Percentiles rank a stretch among this genome's conserved stretches.
Conservation (phyloP, 2,113 vertebrate genomes). For the Mastomys natalensis region DNA sequence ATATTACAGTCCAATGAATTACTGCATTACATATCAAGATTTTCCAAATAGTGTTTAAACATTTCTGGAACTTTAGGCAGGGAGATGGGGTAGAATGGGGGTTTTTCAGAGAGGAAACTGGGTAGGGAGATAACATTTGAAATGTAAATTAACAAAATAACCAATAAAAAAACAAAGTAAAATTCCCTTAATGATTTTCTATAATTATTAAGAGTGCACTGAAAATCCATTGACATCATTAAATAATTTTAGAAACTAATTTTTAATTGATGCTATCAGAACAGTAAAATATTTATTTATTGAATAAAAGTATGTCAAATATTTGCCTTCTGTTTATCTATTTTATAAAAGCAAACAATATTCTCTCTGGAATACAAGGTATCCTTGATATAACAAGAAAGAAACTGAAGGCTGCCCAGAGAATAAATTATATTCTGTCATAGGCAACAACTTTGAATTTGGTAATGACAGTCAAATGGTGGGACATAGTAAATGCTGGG, state of each 20-base stretch:
- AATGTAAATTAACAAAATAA: too few relatives aligned
- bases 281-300: slow-evolving; percentile 22
- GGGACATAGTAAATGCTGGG: slow-evolving; percentile 60
- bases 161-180: not conserved
- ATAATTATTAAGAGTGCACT: not conserved
- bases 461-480: slow-evolving; percentile 64
- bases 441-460: slow-evolving; percentile 71
- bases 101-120: too few relatives aligned
- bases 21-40: not conserved
- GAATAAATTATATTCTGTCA: slow-evolving; percentile 64
- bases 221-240: not conserved
- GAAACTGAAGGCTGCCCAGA: slow-evolving; percentile 28
- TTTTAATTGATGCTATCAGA: not conserved
- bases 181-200: not conserved
- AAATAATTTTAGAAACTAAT: slow-evolving; percentile 54
- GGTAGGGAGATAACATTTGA: too few relatives aligned
- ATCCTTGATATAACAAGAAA: slow-evolving; percentile 56
- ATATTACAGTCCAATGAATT: not conserved
- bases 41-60: slow-evolving; percentile 13
- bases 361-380: not conserved
- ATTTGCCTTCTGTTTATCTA: slow-evolving; percentile 20
- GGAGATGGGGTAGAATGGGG: too few relatives aligned
- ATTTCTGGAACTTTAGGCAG: not conserved
- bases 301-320: slow-evolving; percentile 41
- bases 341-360: slow-evolving; percentile 19